These are phyloP conservation scores for Criorhina ranunculi DNA, from an alignment of 2,888 invertebrate species.

Conservation along the genomic window DNA sequence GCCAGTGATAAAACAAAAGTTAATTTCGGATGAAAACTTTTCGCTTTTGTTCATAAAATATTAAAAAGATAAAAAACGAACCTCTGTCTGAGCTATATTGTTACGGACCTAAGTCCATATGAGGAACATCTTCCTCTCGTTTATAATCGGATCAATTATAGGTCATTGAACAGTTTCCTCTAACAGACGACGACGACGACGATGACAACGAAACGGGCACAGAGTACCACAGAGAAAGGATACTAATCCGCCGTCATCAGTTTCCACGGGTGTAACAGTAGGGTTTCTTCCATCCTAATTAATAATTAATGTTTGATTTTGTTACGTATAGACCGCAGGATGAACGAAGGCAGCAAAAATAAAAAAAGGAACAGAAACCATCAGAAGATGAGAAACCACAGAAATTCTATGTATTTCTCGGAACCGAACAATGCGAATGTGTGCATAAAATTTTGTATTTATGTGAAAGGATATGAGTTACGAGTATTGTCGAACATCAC, in stretches of 20 bases:
- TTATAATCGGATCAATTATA: conserved; percentile 72
- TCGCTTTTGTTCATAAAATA: conserved; percentile 57
- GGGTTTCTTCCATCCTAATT: conserved; percentile 61
- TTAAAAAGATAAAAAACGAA: conserved; percentile 35
- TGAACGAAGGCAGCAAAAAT: conserved; percentile 10
- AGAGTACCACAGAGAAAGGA: conserved; percentile 27
- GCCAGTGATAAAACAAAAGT: conserved; percentile 1
- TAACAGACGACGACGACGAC: conserved; percentile 20
- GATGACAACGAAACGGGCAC: conserved; percentile 4
- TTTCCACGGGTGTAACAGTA: conserved; percentile 24
- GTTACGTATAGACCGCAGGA: conserved; percentile 57
- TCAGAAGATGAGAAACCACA: conserved; percentile 15
- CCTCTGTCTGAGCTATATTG: conserved; percentile 28
- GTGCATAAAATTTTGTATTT: conserved; percentile 61
- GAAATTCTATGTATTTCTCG: conserved; percentile 35
- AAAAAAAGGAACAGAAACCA: conserved; percentile 1
- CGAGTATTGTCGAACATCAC: conserved; percentile 53
- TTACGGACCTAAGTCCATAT: conserved; percentile 39
- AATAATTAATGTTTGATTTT: conserved; percentile 74
- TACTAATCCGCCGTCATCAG: conserved; percentile 59
- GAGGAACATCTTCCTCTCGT: conserved; percentile 54
- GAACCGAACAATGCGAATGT: conserved; percentile 70
- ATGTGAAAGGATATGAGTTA: conserved; percentile 68
- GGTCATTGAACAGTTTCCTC: conserved; percentile 70
- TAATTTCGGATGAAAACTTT: conserved; percentile 33